phyloP scores from a whole-genome alignment of 1,140 invertebrate species.

The Epicauta chinensis region DNA sequence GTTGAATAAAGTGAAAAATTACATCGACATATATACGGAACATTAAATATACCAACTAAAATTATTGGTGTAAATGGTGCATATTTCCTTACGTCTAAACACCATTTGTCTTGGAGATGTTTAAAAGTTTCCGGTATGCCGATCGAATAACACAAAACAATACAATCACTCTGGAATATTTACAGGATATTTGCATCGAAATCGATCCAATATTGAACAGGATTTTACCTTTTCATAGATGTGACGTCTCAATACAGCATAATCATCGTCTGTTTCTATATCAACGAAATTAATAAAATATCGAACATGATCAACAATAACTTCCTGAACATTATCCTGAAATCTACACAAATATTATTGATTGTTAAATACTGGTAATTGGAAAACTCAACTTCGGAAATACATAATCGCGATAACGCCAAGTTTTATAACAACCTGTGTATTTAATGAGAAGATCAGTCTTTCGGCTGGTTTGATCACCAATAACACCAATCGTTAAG shows the following conservation, averaged over 20 bases:
- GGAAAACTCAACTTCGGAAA: neutral
- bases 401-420: neutral
- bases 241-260: slow-evolving; percentile 1
- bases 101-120: slow-evolving; percentile 21
- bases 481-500: slow-evolving; percentile 14
- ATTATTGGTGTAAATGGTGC: slow-evolving; percentile 20
- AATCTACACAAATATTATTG: slow-evolving; percentile 6
- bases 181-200: too few species aligned
- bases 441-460: slow-evolving; percentile 15
- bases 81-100: slow-evolving; percentile 23
- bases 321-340: slow-evolving; percentile 10
- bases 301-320: slow-evolving; percentile 7
- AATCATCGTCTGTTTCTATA: slow-evolving; percentile 7
- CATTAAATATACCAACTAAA: slow-evolving; percentile 17
- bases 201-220: neutral
- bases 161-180: slow-evolving; percentile 19
- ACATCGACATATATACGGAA: neutral
- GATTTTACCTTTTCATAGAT: slow-evolving; percentile 8
- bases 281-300: slow-evolving; percentile 11
- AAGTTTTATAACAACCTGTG: slow-evolving; percentile 1
- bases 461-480: slow-evolving; percentile 8
- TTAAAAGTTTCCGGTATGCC: slow-evolving; percentile 16
- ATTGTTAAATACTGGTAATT: neutral
- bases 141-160: slow-evolving; percentile 24
- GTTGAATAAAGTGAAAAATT: slow-evolving; percentile 1